Evolutionary conservation across 2,888 invertebrate species (phyloP), one percentile per base, ranked within the genome.

Genomic region (Rutpela maculata): DNA sequence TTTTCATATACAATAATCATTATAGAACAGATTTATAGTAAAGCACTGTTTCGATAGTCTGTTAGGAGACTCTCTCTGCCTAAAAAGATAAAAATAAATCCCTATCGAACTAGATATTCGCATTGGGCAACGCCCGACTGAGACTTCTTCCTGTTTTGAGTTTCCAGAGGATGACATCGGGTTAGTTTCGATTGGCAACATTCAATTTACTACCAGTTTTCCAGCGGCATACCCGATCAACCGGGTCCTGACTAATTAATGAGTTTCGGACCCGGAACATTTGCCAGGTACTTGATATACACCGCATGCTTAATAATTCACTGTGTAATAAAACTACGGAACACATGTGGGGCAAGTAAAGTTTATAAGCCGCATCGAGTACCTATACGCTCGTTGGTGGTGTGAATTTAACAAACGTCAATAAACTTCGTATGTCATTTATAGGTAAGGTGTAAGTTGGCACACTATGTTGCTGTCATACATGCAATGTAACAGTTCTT

Each of bases 261-360:
- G 69, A 69, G 59, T 7, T n/a, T 55, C 50, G 67, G 67, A 50
- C 67, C 67, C 50, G 55, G n/a, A 50, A 19, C 67, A 50, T 57
- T 69, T 57, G 69, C 57, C 69, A 43, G 18, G 31, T n/a, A 69
- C 69, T 69, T 69, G 69, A 56, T 69, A 57, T 69, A 69, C 57
- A 18, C 57, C 69, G 59, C 69, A 38, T 11, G 31, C 57, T 69
- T 57, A 69, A 69, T 69, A 69, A 69, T 69, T 69, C 12, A 67
- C 19, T 2, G 15, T 17, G 57, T 59, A 26, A 31, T 57, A 59
- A 38, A 69, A 69, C 56, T n/a, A 31, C 9, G 59, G 35, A 31
- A 12, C 26, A 57, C 35, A 56, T 31, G 18, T 9, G 67, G 50
- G 57, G 57, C 57, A n/a, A 35, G 18, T 43, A 65, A 63, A 43